Base-by-base conservation (phyloP, 1,140 invertebrate species). In the Drosophila lacertosa region DNA sequence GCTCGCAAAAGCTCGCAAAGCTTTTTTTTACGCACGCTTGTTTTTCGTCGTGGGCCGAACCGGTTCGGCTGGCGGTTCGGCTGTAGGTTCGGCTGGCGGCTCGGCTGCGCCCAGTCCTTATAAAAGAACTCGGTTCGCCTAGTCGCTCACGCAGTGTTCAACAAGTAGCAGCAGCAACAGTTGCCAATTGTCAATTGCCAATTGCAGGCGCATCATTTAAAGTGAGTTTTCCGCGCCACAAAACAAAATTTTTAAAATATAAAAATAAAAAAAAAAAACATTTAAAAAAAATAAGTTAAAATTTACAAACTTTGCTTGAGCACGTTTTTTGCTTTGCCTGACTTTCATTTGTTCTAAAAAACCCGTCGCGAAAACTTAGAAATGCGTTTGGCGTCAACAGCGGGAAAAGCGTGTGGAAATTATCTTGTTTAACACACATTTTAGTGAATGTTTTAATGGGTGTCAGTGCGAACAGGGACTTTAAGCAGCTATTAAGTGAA, bases 91-190 rank as follows among this genome's bases (percentile, higher is more conserved):
- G 59, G n/a, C 4, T 9, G 4, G 37, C 9, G 18, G 11, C 11
- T 59, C 54, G 64, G 54, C 16, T 66, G 20, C n/a, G 65, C 65
- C 35, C 16, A 60, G 9, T 64, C 74, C 74, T 80, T 88, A 88
- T 88, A 88, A 88, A 88, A 88, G 82, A 80, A 88, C 35, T 74
- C 70, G 51, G 66, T 42, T 70, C 40, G 39, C 35, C 60, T 70
- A 88, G 83, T 78, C 82, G 15, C 58, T 68, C 64, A 88, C 83
- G 82, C 83, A 88, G 82, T 88, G 82, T 72, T 88, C 82, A 88
- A 88, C 82, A 88, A 88, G 82, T 88, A 83, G 80, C 58, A 86
- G 66, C 64, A 77, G 82, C 82, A 88, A 88, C 82, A 88, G 82
- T 88, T 88, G 78, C 76, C 47, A 71, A 29, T 26, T 32, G 24